A percentile compares a stretch with the other conserved stretches of the same genome.
Conservation (phyloP, 2,113 vertebrate genomes). For the Callocephalon fimbriatum region DNA sequence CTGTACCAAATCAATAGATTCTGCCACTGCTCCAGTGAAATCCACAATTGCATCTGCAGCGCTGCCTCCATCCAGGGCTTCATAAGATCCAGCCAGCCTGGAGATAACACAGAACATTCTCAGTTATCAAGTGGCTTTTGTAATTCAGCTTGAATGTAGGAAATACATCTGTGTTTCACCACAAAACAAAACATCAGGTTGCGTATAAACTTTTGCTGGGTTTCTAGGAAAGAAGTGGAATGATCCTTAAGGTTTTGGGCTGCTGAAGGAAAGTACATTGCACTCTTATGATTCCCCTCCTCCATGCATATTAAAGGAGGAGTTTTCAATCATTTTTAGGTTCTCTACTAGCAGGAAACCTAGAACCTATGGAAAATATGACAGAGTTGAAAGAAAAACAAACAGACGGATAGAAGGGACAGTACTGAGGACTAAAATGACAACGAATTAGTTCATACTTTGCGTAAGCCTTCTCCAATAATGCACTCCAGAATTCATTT, state of each 20-base stretch:
- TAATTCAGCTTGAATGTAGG: background rate
- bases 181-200: background rate
- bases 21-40: conserved; percentile 91
- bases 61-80: conserved; percentile 91
- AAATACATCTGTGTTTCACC: background rate
- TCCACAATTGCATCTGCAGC: conserved; percentile 94
- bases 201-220: background rate
- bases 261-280: background rate
- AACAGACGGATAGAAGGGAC: background rate
- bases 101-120: background rate
- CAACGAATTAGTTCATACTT: conserved; percentile 77
- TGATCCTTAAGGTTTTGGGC: background rate
- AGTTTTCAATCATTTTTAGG: background rate
- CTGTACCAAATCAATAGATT: conserved; percentile 83
- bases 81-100: conserved; percentile 91
- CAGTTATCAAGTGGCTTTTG: background rate
- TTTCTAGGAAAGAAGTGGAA: background rate
- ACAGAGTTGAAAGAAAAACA: background rate
- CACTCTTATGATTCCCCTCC: background rate
- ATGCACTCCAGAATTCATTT: conserved; percentile 93
- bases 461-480: conserved; percentile 94
- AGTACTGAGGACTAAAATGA: background rate
- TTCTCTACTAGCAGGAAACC: background rate
- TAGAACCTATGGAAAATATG: background rate
- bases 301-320: background rate